Percentiles rank a stretch among this genome's conserved stretches.
phyloP scores from a whole-genome alignment of 2,888 invertebrate species.

The Lithophane leautieri region DNA sequence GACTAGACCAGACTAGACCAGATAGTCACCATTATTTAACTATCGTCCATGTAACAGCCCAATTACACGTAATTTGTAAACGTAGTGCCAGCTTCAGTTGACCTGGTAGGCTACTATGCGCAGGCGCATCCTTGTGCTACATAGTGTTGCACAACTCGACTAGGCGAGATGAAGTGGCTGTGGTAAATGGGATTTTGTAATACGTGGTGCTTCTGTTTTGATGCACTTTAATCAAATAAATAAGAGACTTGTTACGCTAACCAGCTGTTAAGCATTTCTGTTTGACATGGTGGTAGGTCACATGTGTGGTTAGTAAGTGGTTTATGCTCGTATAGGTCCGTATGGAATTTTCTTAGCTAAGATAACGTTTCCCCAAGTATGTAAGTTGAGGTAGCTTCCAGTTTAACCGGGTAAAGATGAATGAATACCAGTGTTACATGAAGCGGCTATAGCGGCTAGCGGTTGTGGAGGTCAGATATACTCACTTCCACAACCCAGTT shows the following conservation, averaged over 20 bases:
- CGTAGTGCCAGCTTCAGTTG: conserved; percentile 43
- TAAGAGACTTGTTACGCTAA: not conserved
- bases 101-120: conserved; percentile 39
- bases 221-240: not conserved
- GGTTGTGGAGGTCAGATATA: too few species aligned
- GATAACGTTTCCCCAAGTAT: not conserved
- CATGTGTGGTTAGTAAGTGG: not conserved
- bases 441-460: too few species aligned
- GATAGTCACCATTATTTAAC: conserved; percentile 3
- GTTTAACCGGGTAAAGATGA: not conserved
- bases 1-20: conserved; percentile 24
- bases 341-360: not conserved
- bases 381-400: not conserved
- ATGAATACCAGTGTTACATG: not conserved
- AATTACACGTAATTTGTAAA: conserved; percentile 51
- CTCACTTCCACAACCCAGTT: not conserved
- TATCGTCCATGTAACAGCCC: conserved; percentile 8
- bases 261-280: not conserved
- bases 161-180: conserved; percentile 37
- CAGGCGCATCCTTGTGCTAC: conserved; percentile 65
- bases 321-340: too few species aligned
- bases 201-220: not conserved
- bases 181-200: conserved; percentile 27
- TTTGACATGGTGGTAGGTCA: not conserved
- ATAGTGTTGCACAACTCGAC: conserved; percentile 54